phyloP scores from a whole-genome alignment of 2,888 invertebrate species.

The Neria commutata region DNA sequence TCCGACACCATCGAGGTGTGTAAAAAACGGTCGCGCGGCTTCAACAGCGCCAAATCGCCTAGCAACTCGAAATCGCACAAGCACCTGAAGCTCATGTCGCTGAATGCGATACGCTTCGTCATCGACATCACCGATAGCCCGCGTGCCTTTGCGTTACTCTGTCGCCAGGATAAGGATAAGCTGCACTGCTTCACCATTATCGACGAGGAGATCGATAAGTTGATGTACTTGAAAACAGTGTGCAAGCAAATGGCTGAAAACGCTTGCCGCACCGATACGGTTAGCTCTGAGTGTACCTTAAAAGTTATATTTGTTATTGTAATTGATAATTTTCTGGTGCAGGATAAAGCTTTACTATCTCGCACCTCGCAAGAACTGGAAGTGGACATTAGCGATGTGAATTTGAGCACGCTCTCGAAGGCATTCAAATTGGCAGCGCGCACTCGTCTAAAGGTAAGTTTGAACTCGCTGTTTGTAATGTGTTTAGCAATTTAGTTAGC shows the following conservation, averaged over 20 bases:
- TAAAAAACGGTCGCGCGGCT: constrained; percentile 80
- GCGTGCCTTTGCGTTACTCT: constrained; percentile 88
- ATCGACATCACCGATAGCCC: constrained; percentile 90
- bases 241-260: constrained; percentile 92
- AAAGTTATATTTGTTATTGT: background rate
- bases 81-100: constrained; percentile 86
- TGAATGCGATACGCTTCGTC: constrained; percentile 88
- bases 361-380: constrained; percentile 73
- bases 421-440: constrained; percentile 88
- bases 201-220: constrained; percentile 83
- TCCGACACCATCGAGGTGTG: constrained; percentile 94
- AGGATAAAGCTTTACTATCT: constrained; percentile 59
- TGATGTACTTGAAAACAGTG: constrained; percentile 78
- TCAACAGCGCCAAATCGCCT: constrained; percentile 74
- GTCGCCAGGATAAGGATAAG: constrained; percentile 87
- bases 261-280: constrained; percentile 90
- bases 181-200: constrained; percentile 85
- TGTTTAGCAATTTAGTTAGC: background rate
- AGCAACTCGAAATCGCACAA: constrained; percentile 84
- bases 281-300: constrained; percentile 67
- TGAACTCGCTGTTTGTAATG: background rate
- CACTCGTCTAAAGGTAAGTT: constrained; percentile 75
- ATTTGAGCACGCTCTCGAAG: constrained; percentile 85
- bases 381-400: constrained; percentile 86
- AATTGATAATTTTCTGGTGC: constrained; percentile 12